Percentiles rank a stretch among this genome's conserved stretches.
phyloP scores from a whole-genome alignment of 2,888 invertebrate genomes.

The Phymatocera aterrima region DNA sequence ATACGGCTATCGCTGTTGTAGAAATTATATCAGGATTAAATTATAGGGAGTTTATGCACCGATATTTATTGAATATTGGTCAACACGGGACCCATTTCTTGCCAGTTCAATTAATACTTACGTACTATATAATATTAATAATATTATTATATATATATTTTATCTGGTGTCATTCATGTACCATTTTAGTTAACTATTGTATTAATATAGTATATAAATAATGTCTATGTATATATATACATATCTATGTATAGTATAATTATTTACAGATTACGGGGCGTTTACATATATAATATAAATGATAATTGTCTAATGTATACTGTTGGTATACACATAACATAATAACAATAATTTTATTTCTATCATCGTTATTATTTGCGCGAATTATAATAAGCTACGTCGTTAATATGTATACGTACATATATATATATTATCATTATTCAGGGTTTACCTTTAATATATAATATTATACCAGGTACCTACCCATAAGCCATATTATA shows the following conservation, averaged over 20 bases:
- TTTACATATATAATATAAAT: not conserved
- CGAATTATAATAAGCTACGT: not conserved
- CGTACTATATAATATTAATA: conserved; percentile 1
- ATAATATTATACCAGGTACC: too few relatives aligned
- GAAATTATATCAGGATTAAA: too few relatives aligned
- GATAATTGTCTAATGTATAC: not conserved
- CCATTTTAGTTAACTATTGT: not conserved
- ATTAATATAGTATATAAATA: conserved; percentile 3
- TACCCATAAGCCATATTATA: too few relatives aligned
- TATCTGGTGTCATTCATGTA: conserved; percentile 14
- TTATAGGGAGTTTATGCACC: too few relatives aligned
- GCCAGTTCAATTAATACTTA: conserved; percentile 62
- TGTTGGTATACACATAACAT: too few relatives aligned
- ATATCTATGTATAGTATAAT: not conserved
- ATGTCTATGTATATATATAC: conserved; percentile 9
- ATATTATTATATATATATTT: conserved; percentile 4
- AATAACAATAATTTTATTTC: too few relatives aligned
- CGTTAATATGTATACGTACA: not conserved
- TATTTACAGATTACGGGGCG: not conserved
- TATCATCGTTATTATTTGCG: not conserved
- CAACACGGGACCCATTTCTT: conserved; percentile 71
- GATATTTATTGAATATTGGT: conserved; percentile 75
- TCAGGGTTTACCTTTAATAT: too few relatives aligned
- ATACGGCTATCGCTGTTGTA: too few relatives aligned
- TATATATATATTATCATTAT: too few relatives aligned